Evolutionary conservation across 2,113 vertebrate genomes (phyloP), one percentile per base, ranked within the genome.

Genomic region (Syrrhaptes paradoxus): DNA sequence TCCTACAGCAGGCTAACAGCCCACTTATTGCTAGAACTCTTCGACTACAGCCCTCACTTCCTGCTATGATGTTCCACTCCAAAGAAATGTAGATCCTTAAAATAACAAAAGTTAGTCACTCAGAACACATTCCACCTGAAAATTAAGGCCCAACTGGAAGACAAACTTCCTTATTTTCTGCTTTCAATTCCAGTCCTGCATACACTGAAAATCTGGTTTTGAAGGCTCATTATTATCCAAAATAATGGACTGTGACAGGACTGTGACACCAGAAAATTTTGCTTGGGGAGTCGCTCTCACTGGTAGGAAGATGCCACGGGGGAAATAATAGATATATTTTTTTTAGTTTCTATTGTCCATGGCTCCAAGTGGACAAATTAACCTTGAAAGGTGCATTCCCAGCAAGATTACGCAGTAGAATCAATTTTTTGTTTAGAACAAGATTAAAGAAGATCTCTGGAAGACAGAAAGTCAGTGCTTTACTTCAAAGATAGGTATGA

Each of bases 391-490:
- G 55, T 86, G 57, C 41, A 84, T 54, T 94, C 57, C 22, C 49
- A 81, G n/a, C 28, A 89, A 90, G 28, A 93, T 51, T 70, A 70
- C 78, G 71, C 18, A 63, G 18, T 54, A 88, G 43, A 90, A 86
- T 49, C 51, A 91, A 55, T 32, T 63, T 90, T 29, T 54, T 80
- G 57, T 88, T 93, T 81, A 96, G 72, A 94, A 81, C 29, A 90
- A 92, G 41, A 94, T 72, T 89, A 75, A 87, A 91, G 70, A 95
- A 29, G 45, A 82, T 79, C 17, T 79, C 66, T 93, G 62, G 66
- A 92, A 93, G 93, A 89, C 26, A 87, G 32, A 93, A 34, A 85
- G 49, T 71, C 55, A 81, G 58, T n/a, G 77, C 32, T 91, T 93
- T 83, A 62, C 79, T 90, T 92, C 85, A 86, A 90, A 90, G 48